Conservation (phyloP, 2,888 invertebrate species). For the Lochmaea crataegi region DNA sequence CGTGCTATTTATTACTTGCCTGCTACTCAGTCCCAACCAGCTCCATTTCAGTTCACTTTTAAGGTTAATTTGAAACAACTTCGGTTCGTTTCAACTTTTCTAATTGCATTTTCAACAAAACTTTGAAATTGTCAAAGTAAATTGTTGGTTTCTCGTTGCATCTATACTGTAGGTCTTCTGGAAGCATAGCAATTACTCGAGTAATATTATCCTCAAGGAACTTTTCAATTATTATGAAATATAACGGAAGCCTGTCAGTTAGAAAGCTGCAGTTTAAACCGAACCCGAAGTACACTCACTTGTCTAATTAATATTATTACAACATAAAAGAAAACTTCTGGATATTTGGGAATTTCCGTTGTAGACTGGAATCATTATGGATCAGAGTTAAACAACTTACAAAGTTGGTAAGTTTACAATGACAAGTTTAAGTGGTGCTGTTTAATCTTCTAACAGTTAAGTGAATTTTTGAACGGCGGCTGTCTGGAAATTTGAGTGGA, state of each 20-base stretch:
- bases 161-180: neutral
- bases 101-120: neutral
- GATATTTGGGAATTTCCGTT: slow-evolving; percentile 23
- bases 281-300: neutral
- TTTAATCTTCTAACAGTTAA: slow-evolving; percentile 18
- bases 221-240: neutral
- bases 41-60: no score
- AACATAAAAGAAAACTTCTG: slow-evolving; percentile 16
- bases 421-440: slow-evolving; percentile 30
- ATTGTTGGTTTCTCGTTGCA: neutral
- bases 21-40: no score
- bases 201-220: neutral
- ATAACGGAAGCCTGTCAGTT: neutral
- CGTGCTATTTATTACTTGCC: no score
- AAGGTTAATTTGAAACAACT: no score
- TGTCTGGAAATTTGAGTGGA: no score
- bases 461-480: neutral
- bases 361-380: slow-evolving; percentile 25
- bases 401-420: slow-evolving; percentile 28
- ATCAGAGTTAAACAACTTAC: slow-evolving; percentile 29
- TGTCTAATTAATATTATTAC: slow-evolving; percentile 22
- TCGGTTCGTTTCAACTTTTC: neutral
- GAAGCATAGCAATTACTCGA: neutral
- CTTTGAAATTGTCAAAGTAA: neutral
- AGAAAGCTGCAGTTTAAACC: neutral